phyloP scores from a whole-genome alignment of 2,888 invertebrate species.

The Lordiphosa andalusiaca region DNA sequence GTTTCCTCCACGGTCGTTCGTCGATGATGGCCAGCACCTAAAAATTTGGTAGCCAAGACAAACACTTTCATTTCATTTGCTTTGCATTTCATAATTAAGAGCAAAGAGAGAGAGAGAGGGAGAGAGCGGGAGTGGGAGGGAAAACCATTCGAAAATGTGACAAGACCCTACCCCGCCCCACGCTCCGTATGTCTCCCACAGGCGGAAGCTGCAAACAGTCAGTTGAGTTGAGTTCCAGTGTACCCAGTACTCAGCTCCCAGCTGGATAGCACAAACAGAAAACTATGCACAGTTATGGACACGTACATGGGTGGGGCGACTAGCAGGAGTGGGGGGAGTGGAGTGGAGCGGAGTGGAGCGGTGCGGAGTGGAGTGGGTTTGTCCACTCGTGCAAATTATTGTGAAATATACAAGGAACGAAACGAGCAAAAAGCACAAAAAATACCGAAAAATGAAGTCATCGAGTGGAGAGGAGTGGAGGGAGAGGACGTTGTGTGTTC shows the following conservation, averaged over 20 bases:
- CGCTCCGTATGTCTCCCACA: conserved; percentile 12
- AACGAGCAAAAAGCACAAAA: conserved; percentile 51
- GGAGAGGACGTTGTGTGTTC: conserved; percentile 25
- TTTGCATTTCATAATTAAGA: conserved; percentile 46
- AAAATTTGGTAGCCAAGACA: conserved; percentile 31
- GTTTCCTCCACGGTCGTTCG: conserved; percentile 74
- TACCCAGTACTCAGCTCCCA: conserved; percentile 16
- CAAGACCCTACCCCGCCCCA: conserved; percentile 20
- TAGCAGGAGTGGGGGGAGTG: background rate
- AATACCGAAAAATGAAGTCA: conserved; percentile 75
- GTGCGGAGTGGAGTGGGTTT: conserved; percentile 10
- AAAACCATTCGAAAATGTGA: conserved; percentile 43
- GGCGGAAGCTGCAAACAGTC: conserved; percentile 46
- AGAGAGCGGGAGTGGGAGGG: background rate
- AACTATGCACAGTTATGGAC: conserved; percentile 62
- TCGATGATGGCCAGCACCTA: conserved; percentile 45
- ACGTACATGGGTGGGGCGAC: conserved; percentile 38
- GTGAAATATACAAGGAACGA: conserved; percentile 53
- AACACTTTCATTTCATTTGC: conserved; percentile 37
- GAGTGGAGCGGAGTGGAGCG: conserved; percentile 2
- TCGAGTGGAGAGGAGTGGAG: conserved; percentile 45
- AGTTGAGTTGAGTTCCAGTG: conserved; percentile 16
- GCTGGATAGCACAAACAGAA: conserved; percentile 16
- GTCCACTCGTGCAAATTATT: conserved; percentile 70
- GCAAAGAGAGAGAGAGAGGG: background rate